Base-by-base conservation (phyloP, 1,140 invertebrate species). In the Plectus sambesii region DNA sequence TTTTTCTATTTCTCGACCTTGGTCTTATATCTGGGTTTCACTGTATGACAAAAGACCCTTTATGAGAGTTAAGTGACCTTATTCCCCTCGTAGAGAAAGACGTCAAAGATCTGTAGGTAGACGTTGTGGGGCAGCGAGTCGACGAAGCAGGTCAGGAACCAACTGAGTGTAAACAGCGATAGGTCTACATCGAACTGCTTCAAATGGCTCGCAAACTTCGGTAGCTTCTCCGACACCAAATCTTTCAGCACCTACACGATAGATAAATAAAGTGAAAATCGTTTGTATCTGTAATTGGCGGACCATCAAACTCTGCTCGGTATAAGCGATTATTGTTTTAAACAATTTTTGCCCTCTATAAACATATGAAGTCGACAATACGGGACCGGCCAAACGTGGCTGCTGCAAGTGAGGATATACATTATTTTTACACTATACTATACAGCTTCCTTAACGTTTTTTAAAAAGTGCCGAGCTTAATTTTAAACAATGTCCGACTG, bases 101-200 rank as follows among this genome's bases (percentile, higher is more conserved):
- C 63, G 62, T 78, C 77, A 75, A 77, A 78, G 19, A 78, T 74
- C 23, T 70, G 64, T 12, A 78, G 69, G 61, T 76, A 78, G 20
- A 73, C 71, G 25, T 72, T 66, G 15, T 71, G 68, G 2, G 72
- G 73, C 26, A 78, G 67, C 48, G 72, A 74, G 57, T 78, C 77
- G 15, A 78, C 74, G 68, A 76, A 78, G 15, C 77, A 56, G 15
- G 77, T 78, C 4, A 78, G 59, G 64, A 78, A 78, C 77, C 77
- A 78, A 59, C 74, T 76, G 51, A 79, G 75, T 3, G 76, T 75
- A 61, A 76, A 76, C 5, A 78, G 60, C 2, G 74, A 71, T 20
- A 77, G 49, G 58, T 78, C 77, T 12, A 77, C 70, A 17, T 70
- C 67, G 42, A 74, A 53, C 19, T 59, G 44, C n/a, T 74, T 71